Percentiles rank a stretch among this genome's conserved stretches.
Evolutionary conservation across 2,888 invertebrate species (phyloP).

Genomic region (Ornithoptera priamus): DNA sequence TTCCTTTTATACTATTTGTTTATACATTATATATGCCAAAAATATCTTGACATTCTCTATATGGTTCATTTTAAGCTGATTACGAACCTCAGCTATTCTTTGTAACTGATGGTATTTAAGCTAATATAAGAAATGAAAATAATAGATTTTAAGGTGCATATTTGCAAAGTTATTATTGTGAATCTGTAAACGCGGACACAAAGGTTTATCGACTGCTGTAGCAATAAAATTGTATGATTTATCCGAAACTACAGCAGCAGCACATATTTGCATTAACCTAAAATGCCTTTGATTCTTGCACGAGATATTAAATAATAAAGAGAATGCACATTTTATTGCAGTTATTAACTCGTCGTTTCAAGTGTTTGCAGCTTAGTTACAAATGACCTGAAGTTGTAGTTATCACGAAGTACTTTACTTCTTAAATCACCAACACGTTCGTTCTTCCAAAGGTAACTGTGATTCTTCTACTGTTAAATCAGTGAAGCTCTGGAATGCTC

Average conservation of each 20-base stretch:
- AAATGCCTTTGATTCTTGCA: conserved; percentile 44
- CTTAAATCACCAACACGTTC: too few species aligned
- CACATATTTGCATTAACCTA: conserved; percentile 45
- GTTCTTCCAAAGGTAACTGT: too few species aligned
- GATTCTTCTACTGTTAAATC: too few species aligned
- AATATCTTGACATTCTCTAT: conserved; percentile 29
- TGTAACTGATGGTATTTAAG: conserved; percentile 30
- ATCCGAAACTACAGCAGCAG: conserved; percentile 46
- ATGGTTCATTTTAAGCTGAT: conserved; percentile 32
- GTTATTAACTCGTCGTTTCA: too few species aligned
- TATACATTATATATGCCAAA: too few species aligned
- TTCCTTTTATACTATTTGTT: too few species aligned
- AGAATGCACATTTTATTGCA: conserved; percentile 3
- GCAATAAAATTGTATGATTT: conserved; percentile 69
- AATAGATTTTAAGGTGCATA: conserved; percentile 68
- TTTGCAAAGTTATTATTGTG: conserved; percentile 71
- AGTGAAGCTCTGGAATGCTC: too few species aligned
- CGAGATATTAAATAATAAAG: conserved; percentile 39
- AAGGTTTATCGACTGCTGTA: conserved; percentile 73
- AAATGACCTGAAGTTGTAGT: too few species aligned
- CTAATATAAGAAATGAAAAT: conserved; percentile 53
- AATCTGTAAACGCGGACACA: conserved; percentile 66
- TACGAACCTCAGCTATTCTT: too few species aligned
- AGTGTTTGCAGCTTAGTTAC: too few species aligned
- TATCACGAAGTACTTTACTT: too few species aligned